Evolutionary conservation across 2,888 invertebrate species (phyloP).

Genomic region (Malachius bipustulatus): DNA sequence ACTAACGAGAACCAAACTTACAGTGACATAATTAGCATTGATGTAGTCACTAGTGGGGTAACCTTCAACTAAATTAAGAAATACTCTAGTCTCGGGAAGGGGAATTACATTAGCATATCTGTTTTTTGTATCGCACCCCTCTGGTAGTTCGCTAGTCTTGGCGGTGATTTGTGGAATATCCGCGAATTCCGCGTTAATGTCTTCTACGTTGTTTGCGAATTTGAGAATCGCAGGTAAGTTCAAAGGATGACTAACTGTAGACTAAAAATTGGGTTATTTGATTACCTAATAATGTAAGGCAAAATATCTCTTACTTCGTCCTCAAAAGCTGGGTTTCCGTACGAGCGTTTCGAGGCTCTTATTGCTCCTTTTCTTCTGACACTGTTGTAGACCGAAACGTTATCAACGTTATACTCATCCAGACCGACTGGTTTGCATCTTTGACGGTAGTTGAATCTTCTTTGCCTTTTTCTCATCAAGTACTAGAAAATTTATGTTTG

Average conservation of each 20-base stretch:
- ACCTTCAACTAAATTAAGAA: constrained; percentile 55
- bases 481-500: constrained; percentile 51
- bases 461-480: constrained; percentile 69
- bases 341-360: constrained; percentile 73
- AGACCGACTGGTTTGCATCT: constrained; percentile 78
- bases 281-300: constrained; percentile 4
- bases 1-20: constrained; percentile 40
- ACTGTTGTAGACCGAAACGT: constrained; percentile 69
- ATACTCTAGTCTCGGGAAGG: constrained; percentile 79
- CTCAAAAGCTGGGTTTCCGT: constrained; percentile 84
- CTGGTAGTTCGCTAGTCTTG: constrained; percentile 69
- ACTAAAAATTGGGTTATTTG: constrained; percentile 32
- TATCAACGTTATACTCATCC: constrained; percentile 83
- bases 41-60: constrained; percentile 80
- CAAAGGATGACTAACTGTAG: constrained; percentile 60
- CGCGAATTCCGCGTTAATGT: constrained; percentile 69
- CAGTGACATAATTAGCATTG: constrained; percentile 86
- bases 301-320: constrained; percentile 66
- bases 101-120: constrained; percentile 92
- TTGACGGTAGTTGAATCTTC: constrained; percentile 71
- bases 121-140: constrained; percentile 83
- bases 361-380: constrained; percentile 64
- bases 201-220: constrained; percentile 57
- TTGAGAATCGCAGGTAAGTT: constrained; percentile 67
- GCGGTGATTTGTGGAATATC: constrained; percentile 70